These are phyloP conservation scores for Achlya flavicornis DNA, from an alignment of 2,888 invertebrate species.

Conservation along the genomic window DNA sequence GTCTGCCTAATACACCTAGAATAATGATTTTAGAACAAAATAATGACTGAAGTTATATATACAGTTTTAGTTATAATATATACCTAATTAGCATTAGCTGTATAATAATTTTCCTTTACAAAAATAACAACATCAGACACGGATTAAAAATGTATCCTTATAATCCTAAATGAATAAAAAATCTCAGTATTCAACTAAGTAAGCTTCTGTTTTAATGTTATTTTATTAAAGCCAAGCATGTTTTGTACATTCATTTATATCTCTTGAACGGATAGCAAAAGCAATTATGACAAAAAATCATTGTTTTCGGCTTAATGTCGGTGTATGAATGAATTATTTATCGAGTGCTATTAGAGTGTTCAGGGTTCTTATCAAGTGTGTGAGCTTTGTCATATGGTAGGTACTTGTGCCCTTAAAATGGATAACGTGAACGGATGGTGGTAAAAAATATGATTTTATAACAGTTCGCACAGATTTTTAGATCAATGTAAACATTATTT, in stretches of 20 bases:
- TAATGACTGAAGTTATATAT: too few relatives aligned
- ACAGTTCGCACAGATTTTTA: slow-evolving; percentile 47
- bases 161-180: slow-evolving; percentile 31
- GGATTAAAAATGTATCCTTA: slow-evolving; percentile 24
- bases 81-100: not conserved
- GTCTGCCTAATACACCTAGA: too few relatives aligned
- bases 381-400: slow-evolving; percentile 35
- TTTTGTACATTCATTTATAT: slow-evolving; percentile 48
- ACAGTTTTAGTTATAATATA: too few relatives aligned
- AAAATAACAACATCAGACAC: slow-evolving; percentile 37
- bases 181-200: slow-evolving; percentile 25
- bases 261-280: slow-evolving; percentile 26
- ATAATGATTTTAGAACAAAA: too few relatives aligned
- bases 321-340: slow-evolving; percentile 63
- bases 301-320: slow-evolving; percentile 44
- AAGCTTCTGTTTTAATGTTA: slow-evolving; percentile 43
- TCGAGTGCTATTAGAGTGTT: slow-evolving; percentile 37
- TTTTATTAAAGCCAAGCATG: slow-evolving; percentile 50
- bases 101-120: not conserved
- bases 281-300: slow-evolving; percentile 46
- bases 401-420: slow-evolving; percentile 72
- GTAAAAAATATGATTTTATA: slow-evolving; percentile 52
- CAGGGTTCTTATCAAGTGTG: slow-evolving; percentile 44
- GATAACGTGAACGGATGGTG: slow-evolving; percentile 43
- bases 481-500: slow-evolving; percentile 48